Evolutionary conservation across 2,113 vertebrate genomes (phyloP), one percentile per base, ranked within the genome.

Genomic region (Dasyprocta punctata): DNA sequence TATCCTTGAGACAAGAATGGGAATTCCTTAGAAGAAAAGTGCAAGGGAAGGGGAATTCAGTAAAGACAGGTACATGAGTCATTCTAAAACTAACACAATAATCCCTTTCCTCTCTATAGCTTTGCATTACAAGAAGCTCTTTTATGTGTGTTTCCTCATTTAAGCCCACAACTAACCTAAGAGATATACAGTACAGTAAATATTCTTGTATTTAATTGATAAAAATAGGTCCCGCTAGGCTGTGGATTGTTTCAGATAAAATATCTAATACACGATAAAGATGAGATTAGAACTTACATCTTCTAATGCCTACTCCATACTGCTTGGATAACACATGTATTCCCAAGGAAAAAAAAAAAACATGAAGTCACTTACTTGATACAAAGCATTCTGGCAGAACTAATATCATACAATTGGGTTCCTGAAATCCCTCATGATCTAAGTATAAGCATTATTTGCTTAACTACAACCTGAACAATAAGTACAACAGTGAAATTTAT

Each of bases 11-110:
- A 95, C 4, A 89, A 65, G 89, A 22, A 80, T 84, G 41, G 78
- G 58, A 94, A 94, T 96, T 86, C 54, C 86, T 97, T 89, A 73
- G 52, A 94, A 52, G n/a, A 16, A 95, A 94, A 88, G 54, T 65
- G 13, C 81, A 58, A 96, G 20, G 33, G n/a, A 52, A 73, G 30
- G 9, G 38, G n/a, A 96, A 96, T 86, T 96, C 75, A 96, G 54
- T 90, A 90, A 96, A 94, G 47, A 96, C n/a, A 94, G 11, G 38
- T 63, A 69, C 22, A 61, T 61, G 71, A 63, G 44, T 93, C 60
- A 83, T 86, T 91, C 30, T 67, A 92, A 93, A 86, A 22, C 11
- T 73, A 94, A 91, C 30, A 95, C 41, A 92, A 56, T 49, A 78
- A 84, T 78, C 22, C 3, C 91, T 22, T 36, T 95, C 41, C 60